Evolutionary conservation across 2,113 vertebrate genomes (phyloP), one percentile per base, ranked within the genome.

Genomic region (Patagioenas fasciata): DNA sequence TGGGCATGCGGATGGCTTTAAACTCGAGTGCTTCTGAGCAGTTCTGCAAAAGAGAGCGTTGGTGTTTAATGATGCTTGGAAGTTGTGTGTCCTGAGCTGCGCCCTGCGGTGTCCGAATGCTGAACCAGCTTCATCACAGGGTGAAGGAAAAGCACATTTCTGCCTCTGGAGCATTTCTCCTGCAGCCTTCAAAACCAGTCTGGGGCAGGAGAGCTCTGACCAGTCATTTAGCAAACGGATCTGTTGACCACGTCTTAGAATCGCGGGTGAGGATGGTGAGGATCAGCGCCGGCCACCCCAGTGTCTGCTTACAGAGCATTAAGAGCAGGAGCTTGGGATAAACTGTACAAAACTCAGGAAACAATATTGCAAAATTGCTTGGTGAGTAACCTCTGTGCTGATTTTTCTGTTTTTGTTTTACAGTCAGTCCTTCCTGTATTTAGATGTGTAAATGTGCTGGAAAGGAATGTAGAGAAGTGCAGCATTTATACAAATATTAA

Each of bases 341-440:
- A 93, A 62, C 26, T 40, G 6, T 19, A 13, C 5, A 4, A 62
- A 72, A 38, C 5, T 47, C 5, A 11, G 51, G 80, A 38, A 60
- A n/a, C 65, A 1, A 17, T 3, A 12, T 2, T 87, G 78, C 54
- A 69, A 16, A 94, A 69, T 25, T 61, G 32, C n/a, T 70, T 25
- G 6, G 36, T 14, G 58, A 58, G 25, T 47, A 83, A 80, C 25
- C 17, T 71, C 53, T 84, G 72, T 12, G 5, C 42, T 60, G 28
- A 23, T 54, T 8, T 80, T 11, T 47, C 44, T 47, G 44, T 19
- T 11, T 88, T 94, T 94, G 88, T 79, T 5, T 95, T 93, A 51
- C 79, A 99, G 99, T 98, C 98, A 34, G 82, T 99, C 80, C 97
- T 99, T 26, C 98, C 98, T 71, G 97, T 99, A 57, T 99, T 99